Conservation (phyloP, 2,113 vertebrate genomes). For the Channa argus region DNA sequence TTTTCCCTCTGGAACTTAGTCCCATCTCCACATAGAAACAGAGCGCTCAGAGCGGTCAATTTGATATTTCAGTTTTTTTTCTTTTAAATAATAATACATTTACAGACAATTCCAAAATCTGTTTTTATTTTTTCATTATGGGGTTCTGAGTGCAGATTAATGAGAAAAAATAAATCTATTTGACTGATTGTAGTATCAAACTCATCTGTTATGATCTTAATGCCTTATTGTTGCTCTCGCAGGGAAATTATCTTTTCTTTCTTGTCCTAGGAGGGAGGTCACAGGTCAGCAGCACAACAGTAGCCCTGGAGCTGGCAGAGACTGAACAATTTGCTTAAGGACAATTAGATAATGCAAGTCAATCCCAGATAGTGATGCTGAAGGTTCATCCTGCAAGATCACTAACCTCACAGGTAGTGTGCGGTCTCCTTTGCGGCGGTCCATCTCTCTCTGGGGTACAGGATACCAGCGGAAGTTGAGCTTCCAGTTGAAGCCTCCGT, state of each 20-base stretch:
- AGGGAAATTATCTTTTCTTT: conserved; percentile 14
- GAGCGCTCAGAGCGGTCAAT: no score
- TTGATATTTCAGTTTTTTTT: no score
- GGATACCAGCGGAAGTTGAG: conserved; percentile 99
- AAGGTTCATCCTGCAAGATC: not conserved
- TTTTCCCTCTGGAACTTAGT: no score
- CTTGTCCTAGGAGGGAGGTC: conserved; percentile 6
- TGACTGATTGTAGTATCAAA: no score
- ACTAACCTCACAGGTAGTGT: conserved; percentile 93
- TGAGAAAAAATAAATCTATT: no score
- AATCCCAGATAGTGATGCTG: not conserved
- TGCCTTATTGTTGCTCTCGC: conserved; percentile 1
- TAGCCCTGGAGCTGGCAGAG: not conserved
- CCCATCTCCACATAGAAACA: no score
- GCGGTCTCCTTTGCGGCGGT: conserved; percentile 96
- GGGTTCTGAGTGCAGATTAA: no score
- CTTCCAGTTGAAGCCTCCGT: conserved; percentile 99
- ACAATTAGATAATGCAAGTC: not conserved
- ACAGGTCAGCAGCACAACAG: not conserved
- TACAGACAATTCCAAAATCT: no score
- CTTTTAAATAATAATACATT: no score
- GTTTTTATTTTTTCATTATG: no score
- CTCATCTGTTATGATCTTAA: not conserved
- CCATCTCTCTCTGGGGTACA: conserved; percentile 99
- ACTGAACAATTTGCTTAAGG: not conserved